Conservation (phyloP, 2,888 invertebrate species). For the Diaphora mendica region DNA sequence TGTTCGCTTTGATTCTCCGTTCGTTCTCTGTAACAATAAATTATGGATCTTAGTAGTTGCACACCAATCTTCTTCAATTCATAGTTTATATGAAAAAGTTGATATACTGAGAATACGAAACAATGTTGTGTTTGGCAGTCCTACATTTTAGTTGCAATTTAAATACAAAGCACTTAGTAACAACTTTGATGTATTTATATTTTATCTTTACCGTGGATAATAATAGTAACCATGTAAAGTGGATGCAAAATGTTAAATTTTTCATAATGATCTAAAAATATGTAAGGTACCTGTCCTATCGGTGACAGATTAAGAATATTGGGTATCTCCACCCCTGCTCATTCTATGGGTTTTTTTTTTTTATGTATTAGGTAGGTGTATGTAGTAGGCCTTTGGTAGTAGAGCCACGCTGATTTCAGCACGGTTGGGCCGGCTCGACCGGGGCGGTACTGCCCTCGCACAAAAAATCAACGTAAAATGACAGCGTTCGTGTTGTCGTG, state of each 20-base stretch:
- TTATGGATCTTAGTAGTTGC: conserved; percentile 41
- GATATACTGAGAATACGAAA: conserved; percentile 19
- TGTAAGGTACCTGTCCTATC: too few relatives aligned
- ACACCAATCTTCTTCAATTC: conserved; percentile 16
- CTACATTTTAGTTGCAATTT: conserved; percentile 16
- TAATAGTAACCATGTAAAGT: background rate
- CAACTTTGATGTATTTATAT: background rate
- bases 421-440: too few relatives aligned
- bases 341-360: too few relatives aligned
- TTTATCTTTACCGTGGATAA: background rate
- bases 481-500: too few relatives aligned
- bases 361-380: too few relatives aligned
- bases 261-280: background rate
- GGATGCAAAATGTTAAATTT: background rate
- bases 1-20: conserved; percentile 98
- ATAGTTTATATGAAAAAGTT: conserved; percentile 30
- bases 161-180: conserved; percentile 1
- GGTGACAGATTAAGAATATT: too few relatives aligned
- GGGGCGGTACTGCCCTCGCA: too few relatives aligned
- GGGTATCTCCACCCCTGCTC: too few relatives aligned
- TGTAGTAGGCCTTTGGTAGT: too few relatives aligned
- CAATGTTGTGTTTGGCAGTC: conserved; percentile 22
- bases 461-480: too few relatives aligned
- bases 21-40: conserved; percentile 95
- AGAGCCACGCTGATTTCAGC: too few relatives aligned